Conservation (phyloP, 2,797 vertebrate species). For the Rhinoraja longicauda region DNA sequence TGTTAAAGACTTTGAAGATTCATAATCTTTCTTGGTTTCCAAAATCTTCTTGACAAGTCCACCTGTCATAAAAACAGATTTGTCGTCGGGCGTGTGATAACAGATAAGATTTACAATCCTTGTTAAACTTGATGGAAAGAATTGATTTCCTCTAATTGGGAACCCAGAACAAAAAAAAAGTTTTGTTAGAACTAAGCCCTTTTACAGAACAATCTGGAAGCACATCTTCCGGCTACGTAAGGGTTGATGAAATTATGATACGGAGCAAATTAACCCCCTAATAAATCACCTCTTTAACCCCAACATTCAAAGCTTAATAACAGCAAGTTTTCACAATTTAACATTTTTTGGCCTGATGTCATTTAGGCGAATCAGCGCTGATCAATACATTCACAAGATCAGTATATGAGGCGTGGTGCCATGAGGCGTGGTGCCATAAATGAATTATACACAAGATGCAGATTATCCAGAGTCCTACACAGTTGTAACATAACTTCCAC, state of each 20-base stretch:
- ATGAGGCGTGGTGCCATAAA: background rate
- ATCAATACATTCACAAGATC: background rate
- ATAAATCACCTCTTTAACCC: background rate
- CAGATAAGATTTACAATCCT: background rate
- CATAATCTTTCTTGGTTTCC: constrained; percentile 91
- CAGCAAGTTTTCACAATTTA: background rate
- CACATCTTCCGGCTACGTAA: no score
- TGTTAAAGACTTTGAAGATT: constrained; percentile 58
- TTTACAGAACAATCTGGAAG: no score
- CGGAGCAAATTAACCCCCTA: background rate
- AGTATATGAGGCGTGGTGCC: background rate
- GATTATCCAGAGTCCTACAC: background rate
- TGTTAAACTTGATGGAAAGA: background rate
- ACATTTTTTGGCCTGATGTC: background rate
- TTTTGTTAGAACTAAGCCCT: no score
- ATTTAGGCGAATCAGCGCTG: background rate
- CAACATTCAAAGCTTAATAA: background rate
- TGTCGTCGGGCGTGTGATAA: background rate
- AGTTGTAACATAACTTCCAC: background rate
- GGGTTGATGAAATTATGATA: no score
- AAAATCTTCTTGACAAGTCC: constrained; percentile 93
- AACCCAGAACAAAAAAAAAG: no score
- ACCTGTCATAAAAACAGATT: constrained; percentile 58
- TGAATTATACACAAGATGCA: background rate
- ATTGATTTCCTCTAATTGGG: no score